phyloP scores from a whole-genome alignment of 2,113 vertebrate species.

The Psittacula cyanocephala region DNA sequence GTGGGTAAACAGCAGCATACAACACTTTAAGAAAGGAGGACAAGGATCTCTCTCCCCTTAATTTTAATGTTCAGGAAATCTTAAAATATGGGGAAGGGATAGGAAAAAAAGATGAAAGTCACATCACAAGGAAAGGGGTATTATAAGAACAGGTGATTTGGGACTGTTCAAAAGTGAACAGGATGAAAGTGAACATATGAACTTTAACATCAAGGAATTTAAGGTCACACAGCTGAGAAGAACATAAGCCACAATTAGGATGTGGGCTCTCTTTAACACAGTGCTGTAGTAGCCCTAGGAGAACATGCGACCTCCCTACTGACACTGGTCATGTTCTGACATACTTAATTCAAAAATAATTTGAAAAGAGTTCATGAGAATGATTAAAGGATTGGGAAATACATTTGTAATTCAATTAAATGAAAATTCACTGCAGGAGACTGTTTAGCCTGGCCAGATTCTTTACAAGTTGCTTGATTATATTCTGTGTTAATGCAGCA shows the following conservation, averaged over 20 bases:
- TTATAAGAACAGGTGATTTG: neutral
- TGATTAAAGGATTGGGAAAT: slow-evolving; percentile 7
- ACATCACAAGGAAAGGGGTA: neutral
- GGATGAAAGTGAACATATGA: neutral
- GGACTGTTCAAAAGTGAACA: neutral
- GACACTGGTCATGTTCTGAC: neutral
- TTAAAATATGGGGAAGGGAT: neutral
- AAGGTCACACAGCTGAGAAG: neutral
- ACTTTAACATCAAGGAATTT: neutral
- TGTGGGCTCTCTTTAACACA: neutral
- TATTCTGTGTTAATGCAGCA: neutral
- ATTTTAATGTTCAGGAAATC: neutral
- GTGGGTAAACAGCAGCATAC: neutral
- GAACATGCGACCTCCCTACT: accelerated
- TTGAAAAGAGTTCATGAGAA: neutral
- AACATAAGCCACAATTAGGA: neutral
- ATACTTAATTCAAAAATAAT: neutral
- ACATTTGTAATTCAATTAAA: slow-evolving; percentile 32
- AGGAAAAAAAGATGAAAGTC: neutral
- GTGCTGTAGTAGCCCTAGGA: neutral
- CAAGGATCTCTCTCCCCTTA: neutral
- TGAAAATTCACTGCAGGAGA: neutral
- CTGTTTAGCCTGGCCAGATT: neutral
- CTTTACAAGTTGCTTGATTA: slow-evolving; percentile 14
- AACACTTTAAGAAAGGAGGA: neutral